Evolutionary conservation across 2,888 invertebrate species (phyloP).

Genomic region (Camponotus fellah): DNA sequence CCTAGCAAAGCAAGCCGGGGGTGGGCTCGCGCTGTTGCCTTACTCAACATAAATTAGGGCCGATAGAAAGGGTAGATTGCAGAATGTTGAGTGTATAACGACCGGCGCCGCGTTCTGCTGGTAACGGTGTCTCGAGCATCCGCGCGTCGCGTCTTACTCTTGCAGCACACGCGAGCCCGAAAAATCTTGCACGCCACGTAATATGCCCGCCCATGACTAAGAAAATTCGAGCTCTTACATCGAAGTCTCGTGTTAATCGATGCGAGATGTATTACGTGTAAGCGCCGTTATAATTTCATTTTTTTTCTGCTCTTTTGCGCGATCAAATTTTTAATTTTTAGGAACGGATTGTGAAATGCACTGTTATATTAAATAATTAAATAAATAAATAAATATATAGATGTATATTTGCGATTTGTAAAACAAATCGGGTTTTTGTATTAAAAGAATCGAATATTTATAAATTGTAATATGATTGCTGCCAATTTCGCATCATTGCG

Average conservation of each 20-base stretch:
- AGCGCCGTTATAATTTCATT: background rate
- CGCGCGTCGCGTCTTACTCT: slow-evolving; percentile 75
- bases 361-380: too few species aligned
- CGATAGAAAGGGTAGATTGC: slow-evolving; percentile 85
- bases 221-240: slow-evolving; percentile 30
- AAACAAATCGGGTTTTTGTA: background rate
- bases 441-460: background rate
- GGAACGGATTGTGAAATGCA: background rate
- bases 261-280: background rate
- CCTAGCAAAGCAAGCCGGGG: slow-evolving; percentile 77
- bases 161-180: slow-evolving; percentile 70
- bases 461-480: background rate
- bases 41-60: slow-evolving; percentile 85
- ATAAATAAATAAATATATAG: background rate
- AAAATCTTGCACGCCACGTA: slow-evolving; percentile 69
- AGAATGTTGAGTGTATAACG: slow-evolving; percentile 83
- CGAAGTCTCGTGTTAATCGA: slow-evolving; percentile 20
- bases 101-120: slow-evolving; percentile 69
- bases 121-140: slow-evolving; percentile 73
- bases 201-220: slow-evolving; percentile 6
- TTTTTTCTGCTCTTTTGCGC: background rate
- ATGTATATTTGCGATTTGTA: background rate
- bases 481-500: background rate
- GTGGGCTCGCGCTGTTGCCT: slow-evolving; percentile 81
- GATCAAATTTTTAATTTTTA: background rate